These are phyloP conservation scores for Trichechus manatus DNA, from an alignment of 2,113 vertebrate genomes.

Conservation along the genomic window DNA sequence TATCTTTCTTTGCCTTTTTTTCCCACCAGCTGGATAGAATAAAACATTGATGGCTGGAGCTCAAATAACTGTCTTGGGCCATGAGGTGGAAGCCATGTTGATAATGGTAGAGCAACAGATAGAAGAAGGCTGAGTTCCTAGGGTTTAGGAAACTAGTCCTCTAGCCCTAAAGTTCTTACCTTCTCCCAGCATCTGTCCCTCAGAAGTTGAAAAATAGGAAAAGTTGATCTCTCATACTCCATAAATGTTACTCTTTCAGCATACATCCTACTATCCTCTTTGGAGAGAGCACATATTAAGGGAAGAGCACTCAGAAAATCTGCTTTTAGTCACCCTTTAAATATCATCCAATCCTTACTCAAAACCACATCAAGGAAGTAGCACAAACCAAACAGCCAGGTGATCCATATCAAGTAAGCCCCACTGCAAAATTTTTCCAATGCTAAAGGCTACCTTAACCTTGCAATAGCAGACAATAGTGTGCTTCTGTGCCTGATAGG, in stretches of 20 bases:
- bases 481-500: neutral
- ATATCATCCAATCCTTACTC: no score
- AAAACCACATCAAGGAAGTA: neutral
- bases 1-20: neutral
- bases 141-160: neutral
- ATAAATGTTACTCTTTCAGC: neutral
- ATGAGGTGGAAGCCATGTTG: neutral
- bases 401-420: neutral
- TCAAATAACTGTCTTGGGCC: conserved; percentile 1
- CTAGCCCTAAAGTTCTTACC: neutral
- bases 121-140: neutral
- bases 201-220: neutral
- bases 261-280: neutral
- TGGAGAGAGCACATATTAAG: neutral
- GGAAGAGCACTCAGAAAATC: neutral
- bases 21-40: neutral
- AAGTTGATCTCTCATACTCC: neutral
- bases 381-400: neutral
- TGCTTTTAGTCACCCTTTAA: neutral
- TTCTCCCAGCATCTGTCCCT: neutral
- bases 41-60: neutral
- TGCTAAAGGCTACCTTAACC: neutral
- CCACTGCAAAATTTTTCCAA: no score
- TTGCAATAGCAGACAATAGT: neutral
- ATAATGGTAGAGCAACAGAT: neutral